phyloP scores from a whole-genome alignment of 2,888 invertebrate species.

The Xanthorhoe designata region DNA sequence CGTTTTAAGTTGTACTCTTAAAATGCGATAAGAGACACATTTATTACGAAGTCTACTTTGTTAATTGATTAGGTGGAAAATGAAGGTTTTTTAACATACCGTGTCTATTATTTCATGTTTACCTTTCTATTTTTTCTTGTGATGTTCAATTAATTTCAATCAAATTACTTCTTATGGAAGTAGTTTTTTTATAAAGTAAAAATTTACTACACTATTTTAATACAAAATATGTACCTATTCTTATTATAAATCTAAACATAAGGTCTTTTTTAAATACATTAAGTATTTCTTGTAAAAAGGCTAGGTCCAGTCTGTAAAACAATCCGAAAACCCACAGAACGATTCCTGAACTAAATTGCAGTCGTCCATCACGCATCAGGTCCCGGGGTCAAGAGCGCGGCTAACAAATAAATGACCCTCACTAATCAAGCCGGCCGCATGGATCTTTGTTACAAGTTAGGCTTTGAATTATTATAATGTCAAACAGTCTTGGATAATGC shows the following conservation, averaged over 20 bases:
- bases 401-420: conserved; percentile 62
- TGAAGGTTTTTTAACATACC: background rate
- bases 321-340: conserved; percentile 24
- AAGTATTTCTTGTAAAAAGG: background rate
- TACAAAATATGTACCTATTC: no score
- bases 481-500: no score
- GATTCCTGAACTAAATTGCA: conserved; percentile 50
- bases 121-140: no score
- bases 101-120: no score
- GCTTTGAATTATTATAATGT: no score
- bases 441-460: conserved; percentile 34
- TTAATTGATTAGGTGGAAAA: background rate
- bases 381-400: conserved; percentile 48
- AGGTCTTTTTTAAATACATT: no score
- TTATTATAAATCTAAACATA: no score
- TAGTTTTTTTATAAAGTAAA: no score
- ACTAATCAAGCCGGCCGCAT: conserved; percentile 55
- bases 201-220: no score
- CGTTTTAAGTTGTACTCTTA: conserved; percentile 15
- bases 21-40: conserved; percentile 14
- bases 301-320: background rate
- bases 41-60: background rate
- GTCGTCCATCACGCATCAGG: conserved; percentile 51
- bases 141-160: no score
- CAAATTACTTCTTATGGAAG: no score